A percentile compares a stretch with the other conserved stretches of the same genome.
Evolutionary conservation across 2,797 vertebrate genomes (phyloP).

Genomic region (Takifugu ocellatus): DNA sequence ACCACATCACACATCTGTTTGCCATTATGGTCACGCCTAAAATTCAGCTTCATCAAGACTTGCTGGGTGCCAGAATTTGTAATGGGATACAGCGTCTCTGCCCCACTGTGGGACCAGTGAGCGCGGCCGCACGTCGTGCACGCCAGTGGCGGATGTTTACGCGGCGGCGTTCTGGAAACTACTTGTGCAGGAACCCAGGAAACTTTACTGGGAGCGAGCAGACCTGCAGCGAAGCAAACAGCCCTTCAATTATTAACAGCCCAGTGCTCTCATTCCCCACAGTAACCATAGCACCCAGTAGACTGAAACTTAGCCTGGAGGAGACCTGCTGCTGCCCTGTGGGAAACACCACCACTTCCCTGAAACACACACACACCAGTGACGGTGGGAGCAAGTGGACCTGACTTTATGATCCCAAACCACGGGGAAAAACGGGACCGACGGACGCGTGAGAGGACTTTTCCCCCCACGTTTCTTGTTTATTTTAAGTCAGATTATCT

Average conservation of each 20-base stretch:
- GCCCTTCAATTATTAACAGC: constrained; percentile 77
- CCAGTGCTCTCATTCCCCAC: constrained; percentile 66
- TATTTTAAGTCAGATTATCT: not conserved
- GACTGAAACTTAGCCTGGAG: constrained; percentile 54
- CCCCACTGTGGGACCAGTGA: too few relatives aligned
- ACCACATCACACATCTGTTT: too few relatives aligned
- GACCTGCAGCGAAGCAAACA: constrained; percentile 55
- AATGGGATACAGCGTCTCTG: too few relatives aligned
- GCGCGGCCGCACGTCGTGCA: too few relatives aligned
- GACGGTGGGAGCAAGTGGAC: constrained; percentile 40
- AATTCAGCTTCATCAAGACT: too few relatives aligned
- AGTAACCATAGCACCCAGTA: constrained; percentile 66
- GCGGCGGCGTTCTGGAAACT: not conserved
- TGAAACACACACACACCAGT: constrained; percentile 28
- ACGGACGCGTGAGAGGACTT: not conserved
- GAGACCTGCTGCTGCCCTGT: constrained; percentile 34
- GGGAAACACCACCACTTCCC: constrained; percentile 43
- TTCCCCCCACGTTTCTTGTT: not conserved
- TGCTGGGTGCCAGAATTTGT: too few relatives aligned
- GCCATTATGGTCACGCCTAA: too few relatives aligned
- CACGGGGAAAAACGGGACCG: not conserved
- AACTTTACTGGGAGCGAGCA: constrained; percentile 48
- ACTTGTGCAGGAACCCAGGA: constrained; percentile 48
- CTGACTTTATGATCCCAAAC: constrained; percentile 13
- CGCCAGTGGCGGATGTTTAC: too few relatives aligned